These are phyloP conservation scores for Drosophila siamana DNA, from an alignment of 2,888 invertebrate genomes.

Conservation along the genomic window DNA sequence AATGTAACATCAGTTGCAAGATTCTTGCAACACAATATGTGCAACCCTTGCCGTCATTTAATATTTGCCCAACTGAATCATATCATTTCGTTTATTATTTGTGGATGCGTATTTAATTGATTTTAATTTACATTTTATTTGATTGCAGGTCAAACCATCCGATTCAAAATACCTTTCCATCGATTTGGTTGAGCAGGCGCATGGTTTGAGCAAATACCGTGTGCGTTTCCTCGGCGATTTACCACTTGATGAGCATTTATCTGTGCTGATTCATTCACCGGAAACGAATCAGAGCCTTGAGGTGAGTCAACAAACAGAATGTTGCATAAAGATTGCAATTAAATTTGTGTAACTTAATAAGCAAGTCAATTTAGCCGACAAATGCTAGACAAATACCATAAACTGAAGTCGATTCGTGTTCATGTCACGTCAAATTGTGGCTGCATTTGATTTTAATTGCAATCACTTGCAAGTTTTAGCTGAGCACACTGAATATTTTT, in stretches of 20 bases:
- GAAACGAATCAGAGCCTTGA: slow-evolving; percentile 84
- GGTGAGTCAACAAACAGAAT: slow-evolving; percentile 69
- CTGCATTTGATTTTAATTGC: background rate
- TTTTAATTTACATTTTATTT: slow-evolving; percentile 26
- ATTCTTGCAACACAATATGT: slow-evolving; percentile 13
- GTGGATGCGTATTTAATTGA: slow-evolving; percentile 17
- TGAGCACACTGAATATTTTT: background rate
- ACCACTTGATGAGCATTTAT: slow-evolving; percentile 81
- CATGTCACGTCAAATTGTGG: background rate
- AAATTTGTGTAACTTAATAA: background rate
- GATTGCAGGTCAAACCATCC: slow-evolving; percentile 83
- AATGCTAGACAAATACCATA: background rate
- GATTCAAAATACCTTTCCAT: slow-evolving; percentile 81
- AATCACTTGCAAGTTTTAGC: too few relatives aligned
- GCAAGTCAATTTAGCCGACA: background rate
- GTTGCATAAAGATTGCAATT: background rate
- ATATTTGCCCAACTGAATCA: background rate
- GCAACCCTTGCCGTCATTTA: slow-evolving; percentile 1
- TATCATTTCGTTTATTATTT: background rate
- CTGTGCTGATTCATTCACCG: slow-evolving; percentile 83
- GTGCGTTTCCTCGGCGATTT: slow-evolving; percentile 78
- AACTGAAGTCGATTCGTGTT: too few relatives aligned
- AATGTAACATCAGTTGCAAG: slow-evolving; percentile 20
- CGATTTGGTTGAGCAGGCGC: slow-evolving; percentile 79
- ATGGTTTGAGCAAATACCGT: slow-evolving; percentile 83